Evolutionary conservation across 2,113 vertebrate species (phyloP), one percentile per base, ranked within the genome.

Genomic region (mouse (Mus musculus)): DNA sequence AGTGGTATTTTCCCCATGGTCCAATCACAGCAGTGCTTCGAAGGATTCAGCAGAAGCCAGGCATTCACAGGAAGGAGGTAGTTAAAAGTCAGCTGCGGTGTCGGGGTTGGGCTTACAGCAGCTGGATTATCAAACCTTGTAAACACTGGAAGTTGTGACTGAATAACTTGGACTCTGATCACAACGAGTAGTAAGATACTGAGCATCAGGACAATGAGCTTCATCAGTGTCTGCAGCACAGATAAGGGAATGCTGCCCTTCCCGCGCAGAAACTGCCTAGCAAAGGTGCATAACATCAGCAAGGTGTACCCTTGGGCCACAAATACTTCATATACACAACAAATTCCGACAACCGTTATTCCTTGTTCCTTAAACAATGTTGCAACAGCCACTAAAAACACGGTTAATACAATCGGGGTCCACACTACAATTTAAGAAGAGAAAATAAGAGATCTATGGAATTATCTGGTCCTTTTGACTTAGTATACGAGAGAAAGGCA

Each of bases 121-220:
- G 99, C 99, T 49, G 99, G 99, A 97, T 99, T 99, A 98, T 99
- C 99, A 98, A 99, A 99, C 94, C 99, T 99, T n/a, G n/a, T n/a
- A n/a, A n/a, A n/a, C n/a, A n/a, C n/a, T n/a, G n/a, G n/a, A n/a
- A n/a, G n/a, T n/a, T n/a, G n/a, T n/a, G n/a, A n/a, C n/a, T n/a
- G n/a, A n/a, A n/a, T n/a, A n/a, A n/a, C n/a, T n/a, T n/a, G n/a
- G n/a, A n/a, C n/a, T n/a, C n/a, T n/a, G n/a, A n/a, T n/a, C n/a
- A n/a, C n/a, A n/a, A n/a, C n/a, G n/a, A n/a, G n/a, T n/a, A n/a
- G n/a, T n/a, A n/a, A n/a, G n/a, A n/a, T n/a, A n/a, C n/a, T n/a
- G n/a, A n/a, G n/a, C n/a, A n/a, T n/a, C n/a, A n/a, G n/a, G n/a
- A n/a, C n/a, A n/a, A n/a, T n/a, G n/a, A n/a, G n/a, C n/a, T n/a